Conservation (phyloP, 1,140 invertebrate genomes). For the Drosophila albomicans region DNA sequence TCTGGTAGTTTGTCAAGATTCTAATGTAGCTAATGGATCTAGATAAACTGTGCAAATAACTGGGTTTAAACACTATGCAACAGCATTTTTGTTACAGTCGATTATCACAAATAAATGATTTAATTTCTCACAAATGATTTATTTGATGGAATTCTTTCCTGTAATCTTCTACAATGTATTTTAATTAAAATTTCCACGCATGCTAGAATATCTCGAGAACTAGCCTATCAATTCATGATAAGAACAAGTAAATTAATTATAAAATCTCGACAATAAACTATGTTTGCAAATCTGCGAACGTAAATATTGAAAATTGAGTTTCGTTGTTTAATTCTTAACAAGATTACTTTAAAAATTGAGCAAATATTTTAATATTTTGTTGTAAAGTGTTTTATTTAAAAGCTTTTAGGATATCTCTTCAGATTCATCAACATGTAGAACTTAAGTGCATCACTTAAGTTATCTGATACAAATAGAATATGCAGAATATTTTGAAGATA, state of each 20-base stretch:
- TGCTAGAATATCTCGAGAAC: background rate
- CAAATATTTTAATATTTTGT: background rate
- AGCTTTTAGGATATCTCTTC: conserved; percentile 14
- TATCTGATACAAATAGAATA: background rate
- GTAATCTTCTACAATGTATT: conserved; percentile 1
- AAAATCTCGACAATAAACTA: too few relatives aligned
- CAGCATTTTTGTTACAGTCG: background rate
- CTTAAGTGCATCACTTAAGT: conserved; percentile 16
- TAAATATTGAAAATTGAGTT: too few relatives aligned
- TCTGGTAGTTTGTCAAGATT: conserved; percentile 1
- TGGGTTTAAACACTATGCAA: conserved; percentile 8
- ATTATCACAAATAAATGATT: conserved; percentile 5
- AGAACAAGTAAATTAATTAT: too few relatives aligned
- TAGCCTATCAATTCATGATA: background rate
- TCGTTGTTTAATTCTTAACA: too few relatives aligned
- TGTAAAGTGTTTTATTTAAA: conserved; percentile 12
- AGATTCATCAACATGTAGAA: background rate
- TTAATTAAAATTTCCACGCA: background rate
- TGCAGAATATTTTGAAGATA: background rate
- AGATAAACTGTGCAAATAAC: conserved; percentile 34
- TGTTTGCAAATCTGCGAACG: too few relatives aligned
- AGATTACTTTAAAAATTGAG: background rate
- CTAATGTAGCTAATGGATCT: conserved; percentile 12
- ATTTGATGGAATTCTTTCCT: background rate
- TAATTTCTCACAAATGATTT: background rate